Conservation (phyloP, 2,797 vertebrate species). For the Cygnus olor region DNA sequence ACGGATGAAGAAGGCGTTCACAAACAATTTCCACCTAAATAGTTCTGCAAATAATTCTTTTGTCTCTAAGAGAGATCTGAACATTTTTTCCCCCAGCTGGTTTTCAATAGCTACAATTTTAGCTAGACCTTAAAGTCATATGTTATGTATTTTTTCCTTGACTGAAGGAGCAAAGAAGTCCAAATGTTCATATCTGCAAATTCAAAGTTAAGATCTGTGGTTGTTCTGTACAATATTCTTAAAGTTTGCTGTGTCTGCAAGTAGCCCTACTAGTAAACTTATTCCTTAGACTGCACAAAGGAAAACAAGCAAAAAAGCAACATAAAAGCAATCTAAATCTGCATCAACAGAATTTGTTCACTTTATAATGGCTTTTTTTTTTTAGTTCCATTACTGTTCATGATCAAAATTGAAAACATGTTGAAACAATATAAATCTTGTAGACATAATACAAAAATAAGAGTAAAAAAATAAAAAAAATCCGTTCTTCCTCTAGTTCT, state of each 20-base stretch:
- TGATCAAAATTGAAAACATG: not conserved
- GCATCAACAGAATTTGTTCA: not conserved
- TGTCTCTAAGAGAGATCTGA: not conserved
- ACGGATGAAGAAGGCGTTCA: not conserved
- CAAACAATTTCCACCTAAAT: not conserved
- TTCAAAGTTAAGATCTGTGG: not conserved
- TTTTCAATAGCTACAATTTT: not conserved
- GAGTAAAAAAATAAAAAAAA: too few species aligned
- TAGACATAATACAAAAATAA: not conserved
- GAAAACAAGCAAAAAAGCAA: not conserved
- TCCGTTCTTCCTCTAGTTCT: not conserved
- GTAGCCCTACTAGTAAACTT: not conserved
- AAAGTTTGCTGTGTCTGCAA: not conserved
- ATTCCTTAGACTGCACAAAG: not conserved
- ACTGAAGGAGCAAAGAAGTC: not conserved
- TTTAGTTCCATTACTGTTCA: not conserved
- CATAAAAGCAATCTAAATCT: not conserved
- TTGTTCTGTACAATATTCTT: not conserved
- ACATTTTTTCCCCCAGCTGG: rapidly evolving
- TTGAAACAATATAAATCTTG: not conserved
- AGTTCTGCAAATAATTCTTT: not conserved
- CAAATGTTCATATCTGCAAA: not conserved
- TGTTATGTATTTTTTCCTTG: not conserved
- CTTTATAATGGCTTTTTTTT: not conserved
- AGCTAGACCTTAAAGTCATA: not conserved